Conservation (phyloP, 64 coral and sea anemone species). For the Montipora cactus region DNA sequence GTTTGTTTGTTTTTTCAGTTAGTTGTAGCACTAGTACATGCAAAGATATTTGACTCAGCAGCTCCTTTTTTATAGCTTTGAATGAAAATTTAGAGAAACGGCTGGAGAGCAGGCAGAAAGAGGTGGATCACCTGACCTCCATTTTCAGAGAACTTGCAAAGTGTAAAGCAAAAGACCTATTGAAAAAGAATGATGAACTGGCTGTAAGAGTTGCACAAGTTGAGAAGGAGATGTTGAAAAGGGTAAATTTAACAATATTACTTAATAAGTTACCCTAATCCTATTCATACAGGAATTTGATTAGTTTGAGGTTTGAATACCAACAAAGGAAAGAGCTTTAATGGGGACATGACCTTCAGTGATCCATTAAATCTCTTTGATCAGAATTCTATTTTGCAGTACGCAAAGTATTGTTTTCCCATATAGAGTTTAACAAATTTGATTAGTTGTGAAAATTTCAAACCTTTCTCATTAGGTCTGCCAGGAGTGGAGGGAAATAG, state of each 20-base stretch:
- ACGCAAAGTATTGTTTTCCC: no score
- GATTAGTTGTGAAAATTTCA: background rate
- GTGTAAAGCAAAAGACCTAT: constrained; percentile 1
- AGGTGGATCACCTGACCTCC: constrained; percentile 29
- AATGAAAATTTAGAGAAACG: constrained; percentile 40
- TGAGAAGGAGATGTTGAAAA: constrained; percentile 35
- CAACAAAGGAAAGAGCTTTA: no score
- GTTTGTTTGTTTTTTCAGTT: background rate
- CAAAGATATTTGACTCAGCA: no score
- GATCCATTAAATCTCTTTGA: no score
- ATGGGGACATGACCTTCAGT: no score
- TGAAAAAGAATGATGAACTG: constrained; percentile 49
- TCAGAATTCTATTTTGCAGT: no score
- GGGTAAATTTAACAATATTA: constrained; percentile 23
- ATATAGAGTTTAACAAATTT: no score
- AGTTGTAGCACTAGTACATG: no score
- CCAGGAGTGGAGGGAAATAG: no score
- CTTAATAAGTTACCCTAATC: no score
- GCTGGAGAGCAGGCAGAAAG: constrained; percentile 2
- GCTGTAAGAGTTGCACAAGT: constrained; percentile 11
- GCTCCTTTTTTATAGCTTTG: constrained; percentile 27
- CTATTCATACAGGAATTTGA: no score
- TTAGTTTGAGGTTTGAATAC: no score
- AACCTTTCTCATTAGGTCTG: background rate
- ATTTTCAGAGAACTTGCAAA: constrained; percentile 50